Conservation (phyloP, 1,140 invertebrate species). For the Belonocnema kinseyi region DNA sequence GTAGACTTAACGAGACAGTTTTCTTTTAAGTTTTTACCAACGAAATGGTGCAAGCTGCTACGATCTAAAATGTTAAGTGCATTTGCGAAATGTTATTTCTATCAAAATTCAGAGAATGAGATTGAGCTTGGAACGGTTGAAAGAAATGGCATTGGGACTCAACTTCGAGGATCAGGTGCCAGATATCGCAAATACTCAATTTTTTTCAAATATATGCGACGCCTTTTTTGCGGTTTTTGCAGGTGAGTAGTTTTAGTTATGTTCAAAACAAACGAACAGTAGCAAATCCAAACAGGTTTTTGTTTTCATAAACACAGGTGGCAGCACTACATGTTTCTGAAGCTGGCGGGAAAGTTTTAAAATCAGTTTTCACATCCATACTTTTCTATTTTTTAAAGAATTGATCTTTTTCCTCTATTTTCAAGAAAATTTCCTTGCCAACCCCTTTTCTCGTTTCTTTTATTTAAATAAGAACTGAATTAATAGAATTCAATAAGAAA, state of each 20-base stretch:
- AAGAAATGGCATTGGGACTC: constrained; percentile 77
- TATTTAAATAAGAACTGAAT: no score
- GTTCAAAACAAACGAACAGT: neutral
- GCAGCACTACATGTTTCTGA: neutral
- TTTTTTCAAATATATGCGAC: constrained; percentile 66
- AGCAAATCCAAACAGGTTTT: neutral
- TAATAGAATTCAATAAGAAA: no score
- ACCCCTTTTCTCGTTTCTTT: no score
- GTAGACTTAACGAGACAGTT: neutral
- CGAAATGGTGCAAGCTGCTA: neutral
- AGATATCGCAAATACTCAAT: constrained; percentile 63
- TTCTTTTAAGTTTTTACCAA: neutral
- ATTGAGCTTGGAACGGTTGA: constrained; percentile 68
- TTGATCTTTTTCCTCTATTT: no score
- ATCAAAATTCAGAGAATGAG: constrained; percentile 27
- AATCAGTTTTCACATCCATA: no score
- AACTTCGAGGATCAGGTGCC: constrained; percentile 75
- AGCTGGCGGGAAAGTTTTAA: neutral
- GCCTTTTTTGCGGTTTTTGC: constrained; percentile 66
- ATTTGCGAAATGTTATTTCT: constrained; percentile 16
- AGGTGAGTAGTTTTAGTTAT: constrained; percentile 67
- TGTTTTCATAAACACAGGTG: neutral
- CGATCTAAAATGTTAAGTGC: constrained; percentile 21
- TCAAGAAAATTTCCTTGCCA: no score
- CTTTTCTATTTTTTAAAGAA: no score